phyloP scores from a whole-genome alignment of 2,888 invertebrate species.

The Fragum fragum region DNA sequence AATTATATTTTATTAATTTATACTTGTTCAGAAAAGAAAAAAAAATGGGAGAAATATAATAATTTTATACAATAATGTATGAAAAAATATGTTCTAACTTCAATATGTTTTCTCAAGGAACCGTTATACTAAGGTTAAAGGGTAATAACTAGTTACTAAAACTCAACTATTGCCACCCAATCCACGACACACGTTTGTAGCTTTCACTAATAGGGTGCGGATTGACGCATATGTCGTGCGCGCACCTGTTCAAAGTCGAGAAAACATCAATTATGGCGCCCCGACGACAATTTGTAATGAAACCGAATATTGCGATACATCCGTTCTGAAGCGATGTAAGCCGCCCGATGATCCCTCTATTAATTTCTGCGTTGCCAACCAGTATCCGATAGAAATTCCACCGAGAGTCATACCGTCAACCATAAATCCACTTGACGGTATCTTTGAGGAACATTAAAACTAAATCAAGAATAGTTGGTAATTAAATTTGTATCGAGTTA shows the following conservation, averaged over 20 bases:
- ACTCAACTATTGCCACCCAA: constrained; percentile 5
- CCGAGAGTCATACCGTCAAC: background rate
- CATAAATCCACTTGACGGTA: background rate
- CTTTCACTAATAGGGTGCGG: constrained; percentile 9
- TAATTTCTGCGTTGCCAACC: background rate
- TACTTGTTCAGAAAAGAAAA: too few relatives aligned
- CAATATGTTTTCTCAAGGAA: background rate
- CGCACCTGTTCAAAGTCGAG: constrained; percentile 10
- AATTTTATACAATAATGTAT: too few relatives aligned
- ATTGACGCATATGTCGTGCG: background rate
- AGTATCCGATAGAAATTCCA: constrained; percentile 14
- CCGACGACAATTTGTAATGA: constrained; percentile 17
- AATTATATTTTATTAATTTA: too few relatives aligned
- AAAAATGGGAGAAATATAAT: too few relatives aligned
- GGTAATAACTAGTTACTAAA: constrained; percentile 14
- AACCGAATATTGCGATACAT: constrained; percentile 14
- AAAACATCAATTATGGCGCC: constrained; percentile 12
- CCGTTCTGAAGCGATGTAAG: constrained; percentile 3
- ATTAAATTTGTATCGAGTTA: background rate
- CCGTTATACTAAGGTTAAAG: background rate
- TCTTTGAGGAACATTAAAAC: constrained; percentile 10
- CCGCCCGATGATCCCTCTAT: background rate
- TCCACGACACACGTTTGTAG: background rate
- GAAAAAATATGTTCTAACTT: too few relatives aligned
- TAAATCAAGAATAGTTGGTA: background rate